Evolutionary conservation across 2,797 vertebrate species (phyloP).

Genomic region (Rhynchonycteris naso): DNA sequence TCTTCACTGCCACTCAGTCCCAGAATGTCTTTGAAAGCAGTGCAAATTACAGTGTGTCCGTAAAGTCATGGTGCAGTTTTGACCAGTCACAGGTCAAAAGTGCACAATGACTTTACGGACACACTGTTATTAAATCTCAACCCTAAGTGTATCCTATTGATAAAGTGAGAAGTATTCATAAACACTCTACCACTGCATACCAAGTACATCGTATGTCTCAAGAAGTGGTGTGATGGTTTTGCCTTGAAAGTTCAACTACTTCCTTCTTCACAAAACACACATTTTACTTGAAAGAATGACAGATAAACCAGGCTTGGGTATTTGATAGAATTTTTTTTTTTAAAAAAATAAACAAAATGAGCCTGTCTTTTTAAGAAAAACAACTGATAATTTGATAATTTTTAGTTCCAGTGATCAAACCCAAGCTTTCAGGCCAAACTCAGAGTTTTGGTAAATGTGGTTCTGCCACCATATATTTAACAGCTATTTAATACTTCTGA

Average conservation of each 20-base stretch:
- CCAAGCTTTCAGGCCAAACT: not conserved
- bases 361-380: not conserved
- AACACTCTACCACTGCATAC: not conserved
- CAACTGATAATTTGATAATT: not conserved
- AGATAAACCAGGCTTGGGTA: not conserved
- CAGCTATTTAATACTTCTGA: not conserved
- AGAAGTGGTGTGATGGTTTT: not conserved
- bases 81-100: too few relatives aligned
- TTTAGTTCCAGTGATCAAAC: not conserved
- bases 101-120: too few relatives aligned
- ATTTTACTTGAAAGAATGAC: not conserved
- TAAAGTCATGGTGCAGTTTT: too few relatives aligned
- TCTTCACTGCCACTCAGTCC: not conserved
- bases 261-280: not conserved
- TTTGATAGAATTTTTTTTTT: not conserved
- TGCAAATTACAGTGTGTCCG: not conserved
- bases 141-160: not conserved
- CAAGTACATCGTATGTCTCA: not conserved
- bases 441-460: constrained; percentile 17
- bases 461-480: not conserved
- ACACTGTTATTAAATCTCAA: not conserved
- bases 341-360: not conserved
- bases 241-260: not conserved
- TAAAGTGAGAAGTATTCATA: not conserved
- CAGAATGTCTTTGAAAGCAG: not conserved